Base-by-base conservation (phyloP, 2,113 vertebrate species). In the Seriola rivoliana region DNA sequence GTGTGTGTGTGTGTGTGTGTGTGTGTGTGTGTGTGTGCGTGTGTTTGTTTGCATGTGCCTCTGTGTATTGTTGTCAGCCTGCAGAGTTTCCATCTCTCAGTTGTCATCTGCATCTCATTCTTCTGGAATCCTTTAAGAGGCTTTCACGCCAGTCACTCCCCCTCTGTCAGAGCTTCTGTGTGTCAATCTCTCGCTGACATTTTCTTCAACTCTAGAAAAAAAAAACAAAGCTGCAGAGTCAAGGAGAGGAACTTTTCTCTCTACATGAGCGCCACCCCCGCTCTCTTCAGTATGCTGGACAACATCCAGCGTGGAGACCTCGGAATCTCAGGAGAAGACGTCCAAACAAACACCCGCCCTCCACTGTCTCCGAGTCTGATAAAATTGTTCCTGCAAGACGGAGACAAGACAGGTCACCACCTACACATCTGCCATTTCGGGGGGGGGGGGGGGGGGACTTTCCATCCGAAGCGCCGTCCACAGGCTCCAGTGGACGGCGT, bases 91-190 rank as follows among this genome's bases (percentile, higher is more conserved):
- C 58, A 55, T 63, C 80, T 54, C 77, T 70, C 71, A 71, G 58
- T 78, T 79, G 79, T 86, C 74, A 78, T 85, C 71, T 88, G 67
- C 81, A 74, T 89, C 81, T 90, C 82, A 72, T 89, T 89, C 75
- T 48, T 58, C 73, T 50, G 11, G 66, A 79, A 85, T 82, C 86
- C 82, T 90, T 75, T 71, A 84, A 81, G 81, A 88, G 71, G 85
- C 72, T 89, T 91, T 89, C 86, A 88, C 42, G 48, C 65, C 80
- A 84, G 64, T 88, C 77, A 85, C 71, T 75, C 54, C 44, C 54
- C 74, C 67, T 60, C 65, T 7, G 8, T 76, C 50, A 82, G 71
- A 58, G 54, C 69, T 6, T 46, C 1, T 32, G 70, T 50, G 38
- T 84, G 59, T 83, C 80, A 66, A 16, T 80, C 48, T 13, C 75